A percentile compares a stretch with the other conserved stretches of the same genome.
phyloP scores from a whole-genome alignment of 2,888 invertebrate species.

The Salticus scenicus region DNA sequence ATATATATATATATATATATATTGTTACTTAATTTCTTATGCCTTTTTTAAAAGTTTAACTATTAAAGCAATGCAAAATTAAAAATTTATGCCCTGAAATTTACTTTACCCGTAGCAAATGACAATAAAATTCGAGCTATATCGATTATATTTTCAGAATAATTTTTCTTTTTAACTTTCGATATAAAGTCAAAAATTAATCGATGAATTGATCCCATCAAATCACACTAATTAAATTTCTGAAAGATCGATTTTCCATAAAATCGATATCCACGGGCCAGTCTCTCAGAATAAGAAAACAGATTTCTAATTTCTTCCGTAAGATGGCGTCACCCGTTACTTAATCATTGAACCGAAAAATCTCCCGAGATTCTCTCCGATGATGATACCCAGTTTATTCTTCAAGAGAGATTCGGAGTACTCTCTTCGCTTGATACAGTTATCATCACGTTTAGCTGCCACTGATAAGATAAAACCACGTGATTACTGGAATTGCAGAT shows the following conservation, averaged over 20 bases:
- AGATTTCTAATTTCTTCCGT: background rate
- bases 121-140: too few species aligned
- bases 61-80: too few species aligned
- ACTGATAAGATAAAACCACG: slow-evolving; percentile 40
- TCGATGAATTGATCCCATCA: too few species aligned
- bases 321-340: slow-evolving; percentile 57
- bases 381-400: slow-evolving; percentile 52
- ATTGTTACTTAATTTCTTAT: too few species aligned
- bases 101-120: too few species aligned
- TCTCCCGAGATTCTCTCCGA: slow-evolving; percentile 5
- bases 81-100: too few species aligned
- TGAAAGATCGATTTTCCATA: background rate
- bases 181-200: too few species aligned
- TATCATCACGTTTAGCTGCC: background rate
- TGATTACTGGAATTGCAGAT: slow-evolving; percentile 45
- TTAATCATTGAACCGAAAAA: slow-evolving; percentile 50
- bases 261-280: background rate
- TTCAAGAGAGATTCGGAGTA: slow-evolving; percentile 15
- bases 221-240: too few species aligned
- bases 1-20: too few species aligned
- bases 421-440: slow-evolving; percentile 27
- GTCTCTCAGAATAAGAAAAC: background rate
- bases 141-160: too few species aligned
- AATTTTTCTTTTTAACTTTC: too few species aligned
- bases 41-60: too few species aligned